Percentiles rank a stretch among this genome's conserved stretches.
Evolutionary conservation across 2,888 invertebrate genomes (phyloP).

Genomic region (Cenopis cana): DNA sequence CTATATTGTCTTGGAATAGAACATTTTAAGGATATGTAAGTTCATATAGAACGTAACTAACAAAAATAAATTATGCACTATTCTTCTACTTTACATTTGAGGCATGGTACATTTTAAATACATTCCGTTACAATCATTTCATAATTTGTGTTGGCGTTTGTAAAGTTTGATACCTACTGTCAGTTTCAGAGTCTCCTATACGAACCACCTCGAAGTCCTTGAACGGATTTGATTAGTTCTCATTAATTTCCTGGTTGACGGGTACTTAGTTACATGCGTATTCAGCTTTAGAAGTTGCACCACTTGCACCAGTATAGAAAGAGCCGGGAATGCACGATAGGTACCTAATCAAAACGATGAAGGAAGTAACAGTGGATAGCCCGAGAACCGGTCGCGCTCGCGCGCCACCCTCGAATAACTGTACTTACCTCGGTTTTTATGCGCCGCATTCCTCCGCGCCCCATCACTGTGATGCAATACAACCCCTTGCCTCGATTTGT

Average conservation of each 20-base stretch:
- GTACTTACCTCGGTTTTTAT: slow-evolving; percentile 76
- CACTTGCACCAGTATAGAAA: not conserved
- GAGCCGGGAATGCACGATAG: slow-evolving; percentile 18
- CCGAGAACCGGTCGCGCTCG: slow-evolving; percentile 69
- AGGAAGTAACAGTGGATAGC: slow-evolving; percentile 45
- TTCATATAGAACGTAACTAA: too few species aligned
- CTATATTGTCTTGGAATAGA: too few species aligned
- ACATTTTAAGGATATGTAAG: too few species aligned
- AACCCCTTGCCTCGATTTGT: slow-evolving; percentile 35
- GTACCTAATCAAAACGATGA: slow-evolving; percentile 22
- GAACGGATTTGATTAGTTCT: too few species aligned
- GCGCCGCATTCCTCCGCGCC: slow-evolving; percentile 79
- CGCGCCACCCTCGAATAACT: slow-evolving; percentile 76
- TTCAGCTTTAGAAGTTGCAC: not conserved
- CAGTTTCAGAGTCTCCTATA: too few species aligned
- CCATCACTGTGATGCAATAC: slow-evolving; percentile 55
- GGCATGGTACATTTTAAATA: too few species aligned
- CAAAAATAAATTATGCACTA: too few species aligned
- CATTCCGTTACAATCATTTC: too few species aligned
- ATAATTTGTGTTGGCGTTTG: too few species aligned
- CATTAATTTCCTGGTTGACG: not conserved
- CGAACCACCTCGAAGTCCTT: too few species aligned
- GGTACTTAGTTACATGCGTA: not conserved
- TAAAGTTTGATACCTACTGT: too few species aligned
- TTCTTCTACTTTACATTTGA: too few species aligned